Conservation (phyloP, 2,797 vertebrate species). For the Hydrophis major region DNA sequence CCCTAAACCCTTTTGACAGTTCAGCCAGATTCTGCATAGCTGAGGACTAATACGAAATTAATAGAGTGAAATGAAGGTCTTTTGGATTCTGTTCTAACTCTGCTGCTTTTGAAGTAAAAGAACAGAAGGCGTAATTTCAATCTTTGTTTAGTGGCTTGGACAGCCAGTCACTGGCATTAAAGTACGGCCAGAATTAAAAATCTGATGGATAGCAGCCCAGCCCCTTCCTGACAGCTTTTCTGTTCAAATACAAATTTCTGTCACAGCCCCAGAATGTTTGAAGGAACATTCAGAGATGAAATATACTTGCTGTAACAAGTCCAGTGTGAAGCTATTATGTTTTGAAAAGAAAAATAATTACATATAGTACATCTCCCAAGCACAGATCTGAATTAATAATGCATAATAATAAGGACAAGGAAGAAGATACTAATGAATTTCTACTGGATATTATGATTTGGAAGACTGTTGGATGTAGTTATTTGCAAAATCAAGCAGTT, state of each 20-base stretch:
- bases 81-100: slow-evolving; percentile 61
- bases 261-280: slow-evolving; percentile 69
- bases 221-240: slow-evolving; percentile 74
- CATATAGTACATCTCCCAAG: slow-evolving; percentile 68
- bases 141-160: slow-evolving; percentile 74
- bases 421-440: slow-evolving; percentile 68
- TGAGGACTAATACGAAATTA: slow-evolving; percentile 76
- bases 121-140: slow-evolving; percentile 75
- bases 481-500: neutral
- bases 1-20: slow-evolving; percentile 67
- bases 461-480: slow-evolving; percentile 36
- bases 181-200: slow-evolving; percentile 73
- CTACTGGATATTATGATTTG: slow-evolving; percentile 68
- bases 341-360: slow-evolving; percentile 78
- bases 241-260: slow-evolving; percentile 82
- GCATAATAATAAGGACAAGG: slow-evolving; percentile 67
- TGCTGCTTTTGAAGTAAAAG: slow-evolving; percentile 68
- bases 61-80: slow-evolving; percentile 72
- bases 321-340: slow-evolving; percentile 69
- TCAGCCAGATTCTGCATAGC: slow-evolving; percentile 63
- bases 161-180: slow-evolving; percentile 69
- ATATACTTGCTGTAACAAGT: slow-evolving; percentile 71
- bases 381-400: slow-evolving; percentile 76
- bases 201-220: slow-evolving; percentile 72
- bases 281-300: slow-evolving; percentile 74